Conservation (phyloP, 2,797 vertebrate species). For the Pangasius djambal region DNA sequence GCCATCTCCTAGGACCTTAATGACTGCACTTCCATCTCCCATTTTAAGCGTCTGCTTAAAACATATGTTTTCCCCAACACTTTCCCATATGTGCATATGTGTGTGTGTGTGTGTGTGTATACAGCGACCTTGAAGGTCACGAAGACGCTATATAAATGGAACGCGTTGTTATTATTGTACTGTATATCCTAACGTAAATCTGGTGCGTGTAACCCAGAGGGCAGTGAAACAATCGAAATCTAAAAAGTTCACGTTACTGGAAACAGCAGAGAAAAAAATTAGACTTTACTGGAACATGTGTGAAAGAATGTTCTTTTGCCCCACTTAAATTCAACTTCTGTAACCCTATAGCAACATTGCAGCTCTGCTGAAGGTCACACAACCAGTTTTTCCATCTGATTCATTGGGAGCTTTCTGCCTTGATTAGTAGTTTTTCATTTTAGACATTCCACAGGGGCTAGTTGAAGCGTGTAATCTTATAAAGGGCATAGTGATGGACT, state of each 20-base stretch:
- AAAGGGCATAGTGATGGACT: slow-evolving; percentile 63
- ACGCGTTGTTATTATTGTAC: background rate
- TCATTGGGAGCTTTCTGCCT: slow-evolving; percentile 36
- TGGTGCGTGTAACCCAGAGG: slow-evolving; percentile 62
- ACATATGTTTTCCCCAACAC: background rate
- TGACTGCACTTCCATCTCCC: background rate
- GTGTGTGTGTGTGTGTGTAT: background rate
- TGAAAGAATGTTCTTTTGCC: slow-evolving; percentile 39
- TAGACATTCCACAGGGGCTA: slow-evolving; percentile 30
- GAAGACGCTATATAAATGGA: background rate
- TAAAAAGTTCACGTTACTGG: slow-evolving; percentile 68
- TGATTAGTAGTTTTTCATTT: slow-evolving; percentile 41
- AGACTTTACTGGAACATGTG: slow-evolving; percentile 73
- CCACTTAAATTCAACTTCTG: slow-evolving; percentile 57
- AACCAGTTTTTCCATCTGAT: slow-evolving; percentile 67
- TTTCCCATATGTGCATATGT: background rate
- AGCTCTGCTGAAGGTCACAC: slow-evolving; percentile 69
- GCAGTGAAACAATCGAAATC: slow-evolving; percentile 61
- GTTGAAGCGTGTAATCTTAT: slow-evolving; percentile 40
- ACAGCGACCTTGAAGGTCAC: background rate
- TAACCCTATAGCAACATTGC: slow-evolving; percentile 56
- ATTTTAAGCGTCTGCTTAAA: background rate
- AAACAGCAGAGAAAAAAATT: slow-evolving; percentile 62
- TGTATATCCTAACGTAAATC: slow-evolving; percentile 32
- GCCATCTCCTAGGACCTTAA: background rate